These are phyloP conservation scores for Drosophila sproati DNA, from an alignment of 1,140 invertebrate species.

Conservation along the genomic window DNA sequence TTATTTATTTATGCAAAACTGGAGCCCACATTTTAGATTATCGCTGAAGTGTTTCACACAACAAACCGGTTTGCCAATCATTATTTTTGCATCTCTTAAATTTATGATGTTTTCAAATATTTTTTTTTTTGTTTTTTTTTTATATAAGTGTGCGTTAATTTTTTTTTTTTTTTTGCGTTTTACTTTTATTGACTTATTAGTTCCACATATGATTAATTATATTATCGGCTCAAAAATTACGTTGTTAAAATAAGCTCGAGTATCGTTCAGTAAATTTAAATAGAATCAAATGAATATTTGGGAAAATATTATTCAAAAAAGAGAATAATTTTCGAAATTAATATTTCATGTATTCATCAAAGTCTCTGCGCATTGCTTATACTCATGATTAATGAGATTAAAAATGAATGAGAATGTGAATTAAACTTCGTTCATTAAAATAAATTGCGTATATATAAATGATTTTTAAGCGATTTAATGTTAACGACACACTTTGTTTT, in stretches of 20 bases:
- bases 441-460: too few species aligned
- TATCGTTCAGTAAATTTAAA: too few species aligned
- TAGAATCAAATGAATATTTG: too few species aligned
- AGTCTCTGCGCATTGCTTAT: too few species aligned
- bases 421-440: too few species aligned
- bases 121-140: constrained; percentile 10
- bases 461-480: background rate
- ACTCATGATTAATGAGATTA: background rate
- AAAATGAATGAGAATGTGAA: too few species aligned
- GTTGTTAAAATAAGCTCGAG: background rate
- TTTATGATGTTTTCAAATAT: constrained; percentile 18
- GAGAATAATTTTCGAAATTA: too few species aligned
- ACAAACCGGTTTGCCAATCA: constrained; percentile 10
- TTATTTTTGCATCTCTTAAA: constrained; percentile 34
- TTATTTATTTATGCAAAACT: constrained; percentile 34
- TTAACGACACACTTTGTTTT: background rate
- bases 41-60: constrained; percentile 28
- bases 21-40: constrained; percentile 4
- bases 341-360: too few species aligned
- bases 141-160: constrained; percentile 32
- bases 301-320: too few species aligned
- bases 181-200: background rate
- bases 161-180: constrained; percentile 8
- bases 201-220: constrained; percentile 4
- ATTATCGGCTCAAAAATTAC: background rate